Base-by-base conservation (phyloP, 1,140 invertebrate species). In the Brachystomella parvula region DNA sequence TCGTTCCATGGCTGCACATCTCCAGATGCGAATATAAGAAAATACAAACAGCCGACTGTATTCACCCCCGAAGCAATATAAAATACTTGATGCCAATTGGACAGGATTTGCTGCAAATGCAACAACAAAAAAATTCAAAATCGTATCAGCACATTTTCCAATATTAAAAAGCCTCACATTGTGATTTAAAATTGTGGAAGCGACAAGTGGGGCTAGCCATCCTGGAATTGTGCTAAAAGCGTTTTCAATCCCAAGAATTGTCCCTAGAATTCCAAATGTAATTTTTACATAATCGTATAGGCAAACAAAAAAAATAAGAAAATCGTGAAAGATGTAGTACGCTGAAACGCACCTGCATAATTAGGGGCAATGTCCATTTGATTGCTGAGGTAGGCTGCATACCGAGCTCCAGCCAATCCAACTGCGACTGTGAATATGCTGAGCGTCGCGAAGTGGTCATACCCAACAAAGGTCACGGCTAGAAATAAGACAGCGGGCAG, bases 341-440 rank as follows among this genome's bases (percentile, higher is more conserved):
- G n/a, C n/a, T n/a, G n/a, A n/a, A n/a, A n/a, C n/a, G 60, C 28
- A 39, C 81, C 79, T 30, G 81, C 81, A 76, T 66, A 75, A 76
- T 78, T 80, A 31, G 80, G 79, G 3, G 82, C 81, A 60, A 84
- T 76, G 71, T 84, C 82, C 57, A 83, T 71, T 66, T 82, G 81
- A 65, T 83, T 82, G 17, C 44, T 86, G 81, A 91, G 89, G 75
- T 90, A 90, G 21, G 89, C 89, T 76, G 90, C 90, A 17, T 90
- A 80, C 12, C 88, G 88, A 1, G 90, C 85, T 17, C 89, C 89
- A 56, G 88, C 75, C 0, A 88, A 88, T 12, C 90, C 77, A 17
- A 90, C 80, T 17, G 83, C 82, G 21, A 90, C 82, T 0, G 89
- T 17, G 3, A 84, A 68, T 21, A 85, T 80, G 0, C 85, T 85